Evolutionary conservation across 2,797 vertebrate genomes (phyloP).

Genomic region (Hoplostethus atlanticus): DNA sequence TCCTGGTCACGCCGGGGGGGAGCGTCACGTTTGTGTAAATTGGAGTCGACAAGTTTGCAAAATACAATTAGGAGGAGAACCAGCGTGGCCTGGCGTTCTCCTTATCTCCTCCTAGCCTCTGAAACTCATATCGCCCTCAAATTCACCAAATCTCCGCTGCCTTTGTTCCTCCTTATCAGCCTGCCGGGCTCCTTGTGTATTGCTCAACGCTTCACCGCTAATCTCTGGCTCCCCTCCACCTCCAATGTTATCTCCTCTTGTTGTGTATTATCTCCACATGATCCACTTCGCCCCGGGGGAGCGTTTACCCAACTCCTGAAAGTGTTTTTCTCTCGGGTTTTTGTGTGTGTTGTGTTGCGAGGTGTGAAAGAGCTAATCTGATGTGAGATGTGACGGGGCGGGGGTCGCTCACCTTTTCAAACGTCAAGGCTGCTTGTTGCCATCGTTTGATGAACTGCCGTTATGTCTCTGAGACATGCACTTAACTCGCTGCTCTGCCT

Average conservation of each 20-base stretch:
- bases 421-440: conserved; percentile 15
- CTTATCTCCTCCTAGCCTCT: conserved; percentile 16
- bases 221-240: conserved; percentile 37
- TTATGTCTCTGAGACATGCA: conserved; percentile 16
- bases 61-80: conserved; percentile 73
- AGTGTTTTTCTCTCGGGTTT: conserved; percentile 6
- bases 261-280: conserved; percentile 46
- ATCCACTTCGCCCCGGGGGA: conserved; percentile 19
- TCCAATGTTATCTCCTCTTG: conserved; percentile 35
- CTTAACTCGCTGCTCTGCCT: conserved; percentile 24
- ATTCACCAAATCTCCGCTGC: conserved; percentile 14
- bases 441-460: conserved; percentile 8
- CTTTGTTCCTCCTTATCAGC: conserved; percentile 52
- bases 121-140: conserved; percentile 4
- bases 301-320: background rate
- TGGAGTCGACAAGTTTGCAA: conserved; percentile 78
- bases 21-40: conserved; percentile 63
- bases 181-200: conserved; percentile 9
- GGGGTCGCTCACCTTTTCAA: conserved; percentile 25
- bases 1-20: conserved; percentile 52
- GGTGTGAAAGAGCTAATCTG: conserved; percentile 54
- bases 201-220: conserved; percentile 25
- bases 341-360: conserved; percentile 32
- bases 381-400: conserved; percentile 42
- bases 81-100: conserved; percentile 28